Evolutionary conservation across 2,113 vertebrate genomes (phyloP).

Genomic region (Zonotrichia leucophrys): DNA sequence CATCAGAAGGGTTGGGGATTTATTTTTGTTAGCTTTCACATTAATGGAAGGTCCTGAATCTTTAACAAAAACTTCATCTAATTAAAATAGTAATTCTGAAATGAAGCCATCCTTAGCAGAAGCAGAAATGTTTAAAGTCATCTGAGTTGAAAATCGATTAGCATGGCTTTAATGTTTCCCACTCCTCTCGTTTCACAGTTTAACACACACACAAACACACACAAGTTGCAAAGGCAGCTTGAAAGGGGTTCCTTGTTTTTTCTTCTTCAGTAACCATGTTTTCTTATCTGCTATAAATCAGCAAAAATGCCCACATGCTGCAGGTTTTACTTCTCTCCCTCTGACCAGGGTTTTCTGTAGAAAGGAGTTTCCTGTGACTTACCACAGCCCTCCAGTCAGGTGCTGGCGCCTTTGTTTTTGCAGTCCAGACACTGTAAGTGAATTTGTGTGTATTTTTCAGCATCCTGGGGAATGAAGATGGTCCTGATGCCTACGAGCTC

Average conservation of each 20-base stretch:
- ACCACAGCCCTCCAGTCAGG: neutral
- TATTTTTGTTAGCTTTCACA: neutral
- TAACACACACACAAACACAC: neutral
- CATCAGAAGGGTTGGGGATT: neutral
- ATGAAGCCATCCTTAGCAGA: neutral
- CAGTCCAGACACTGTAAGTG: neutral
- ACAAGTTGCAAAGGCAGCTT: neutral
- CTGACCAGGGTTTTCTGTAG: neutral
- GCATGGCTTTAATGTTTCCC: neutral
- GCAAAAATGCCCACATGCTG: neutral
- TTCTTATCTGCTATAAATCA: neutral
- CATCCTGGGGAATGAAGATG: constrained; percentile 90
- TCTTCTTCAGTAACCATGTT: neutral
- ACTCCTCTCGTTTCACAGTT: neutral
- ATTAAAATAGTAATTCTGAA: constrained; percentile 44
- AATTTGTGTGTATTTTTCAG: constrained; percentile 64
- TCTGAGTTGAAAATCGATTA: neutral
- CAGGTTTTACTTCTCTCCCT: neutral
- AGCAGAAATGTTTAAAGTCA: neutral
- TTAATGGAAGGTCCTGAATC: neutral
- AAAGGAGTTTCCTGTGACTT: neutral
- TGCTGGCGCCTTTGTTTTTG: neutral
- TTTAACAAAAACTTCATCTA: neutral
- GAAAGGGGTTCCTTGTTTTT: neutral
- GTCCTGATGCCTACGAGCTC: constrained; percentile 93